Evolutionary conservation across 1,140 invertebrate species (phyloP).

Genomic region (Coboldia fuscipes): DNA sequence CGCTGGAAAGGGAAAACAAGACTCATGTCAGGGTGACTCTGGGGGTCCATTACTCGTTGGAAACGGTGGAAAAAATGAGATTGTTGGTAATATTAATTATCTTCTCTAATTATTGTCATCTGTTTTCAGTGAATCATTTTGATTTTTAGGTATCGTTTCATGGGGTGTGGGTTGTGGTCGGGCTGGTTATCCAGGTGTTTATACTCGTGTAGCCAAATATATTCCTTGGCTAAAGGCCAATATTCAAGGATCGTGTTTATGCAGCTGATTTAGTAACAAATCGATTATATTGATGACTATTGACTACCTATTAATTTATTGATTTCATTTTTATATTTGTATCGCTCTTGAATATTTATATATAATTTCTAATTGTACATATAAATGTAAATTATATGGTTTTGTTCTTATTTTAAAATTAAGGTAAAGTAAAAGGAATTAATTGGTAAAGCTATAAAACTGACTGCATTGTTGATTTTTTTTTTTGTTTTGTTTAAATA

Average conservation of each 20-base stretch:
- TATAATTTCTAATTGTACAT: too few relatives aligned
- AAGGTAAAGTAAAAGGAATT: too few relatives aligned
- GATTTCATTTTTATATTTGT: too few relatives aligned
- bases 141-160: constrained; percentile 24
- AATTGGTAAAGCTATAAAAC: too few relatives aligned
- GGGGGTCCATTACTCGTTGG: constrained; percentile 58
- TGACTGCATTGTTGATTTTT: too few relatives aligned
- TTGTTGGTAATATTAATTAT: constrained; percentile 31
- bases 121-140: not conserved
- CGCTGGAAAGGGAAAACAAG: constrained; percentile 51
- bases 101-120: not conserved
- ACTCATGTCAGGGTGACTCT: constrained; percentile 70
- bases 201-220: constrained; percentile 20
- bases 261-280: too few relatives aligned
- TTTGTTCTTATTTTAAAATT: too few relatives aligned
- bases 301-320: too few relatives aligned
- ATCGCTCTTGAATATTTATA: too few relatives aligned
- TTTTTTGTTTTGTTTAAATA: too few relatives aligned
- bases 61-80: constrained; percentile 45
- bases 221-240: constrained; percentile 21
- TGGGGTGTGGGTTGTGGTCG: constrained; percentile 47
- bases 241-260: constrained; percentile 20
- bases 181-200: constrained; percentile 29
- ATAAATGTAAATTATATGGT: too few relatives aligned
- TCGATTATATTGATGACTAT: too few relatives aligned